Percentiles rank a stretch among this genome's conserved stretches.
Evolutionary conservation across 2,113 vertebrate genomes (phyloP).

Genomic region (Donacobius atricapilla): DNA sequence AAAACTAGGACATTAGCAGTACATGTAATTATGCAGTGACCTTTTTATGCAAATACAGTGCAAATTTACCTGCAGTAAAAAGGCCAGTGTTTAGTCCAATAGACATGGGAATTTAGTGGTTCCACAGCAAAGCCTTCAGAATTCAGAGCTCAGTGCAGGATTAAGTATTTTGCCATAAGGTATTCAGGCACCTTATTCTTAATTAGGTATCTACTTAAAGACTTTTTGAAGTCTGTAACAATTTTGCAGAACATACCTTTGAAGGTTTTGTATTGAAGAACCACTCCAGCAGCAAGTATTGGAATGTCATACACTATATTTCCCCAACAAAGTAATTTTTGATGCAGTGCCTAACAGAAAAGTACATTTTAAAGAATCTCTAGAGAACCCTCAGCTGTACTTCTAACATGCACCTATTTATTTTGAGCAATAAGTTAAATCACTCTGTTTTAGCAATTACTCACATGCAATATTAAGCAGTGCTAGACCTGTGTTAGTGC

Average conservation of each 20-base stretch:
- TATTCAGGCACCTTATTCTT: not conserved
- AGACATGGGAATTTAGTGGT: not conserved
- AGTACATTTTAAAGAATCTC: not conserved
- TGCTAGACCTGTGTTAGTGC: too few relatives aligned
- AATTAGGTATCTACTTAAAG: not conserved
- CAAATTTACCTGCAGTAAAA: not conserved
- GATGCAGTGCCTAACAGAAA: not conserved
- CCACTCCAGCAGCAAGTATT: not conserved
- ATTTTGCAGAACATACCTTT: not conserved
- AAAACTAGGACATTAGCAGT: not conserved
- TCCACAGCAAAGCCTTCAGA: not conserved
- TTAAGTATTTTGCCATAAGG: not conserved
- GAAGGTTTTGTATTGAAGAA: not conserved
- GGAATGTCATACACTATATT: not conserved
- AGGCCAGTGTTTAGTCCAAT: not conserved
- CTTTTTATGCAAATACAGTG: not conserved
- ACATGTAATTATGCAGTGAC: not conserved
- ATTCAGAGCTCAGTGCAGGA: not conserved
- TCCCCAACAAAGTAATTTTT: not conserved
- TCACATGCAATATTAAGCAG: not conserved
- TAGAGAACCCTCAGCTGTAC: not conserved
- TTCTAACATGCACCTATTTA: not conserved
- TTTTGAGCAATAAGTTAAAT: not conserved
- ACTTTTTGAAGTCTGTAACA: not conserved
- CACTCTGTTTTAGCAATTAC: not conserved